These are phyloP conservation scores for Aricia artaxerxes DNA, from an alignment of 2,888 invertebrate genomes.

Conservation along the genomic window DNA sequence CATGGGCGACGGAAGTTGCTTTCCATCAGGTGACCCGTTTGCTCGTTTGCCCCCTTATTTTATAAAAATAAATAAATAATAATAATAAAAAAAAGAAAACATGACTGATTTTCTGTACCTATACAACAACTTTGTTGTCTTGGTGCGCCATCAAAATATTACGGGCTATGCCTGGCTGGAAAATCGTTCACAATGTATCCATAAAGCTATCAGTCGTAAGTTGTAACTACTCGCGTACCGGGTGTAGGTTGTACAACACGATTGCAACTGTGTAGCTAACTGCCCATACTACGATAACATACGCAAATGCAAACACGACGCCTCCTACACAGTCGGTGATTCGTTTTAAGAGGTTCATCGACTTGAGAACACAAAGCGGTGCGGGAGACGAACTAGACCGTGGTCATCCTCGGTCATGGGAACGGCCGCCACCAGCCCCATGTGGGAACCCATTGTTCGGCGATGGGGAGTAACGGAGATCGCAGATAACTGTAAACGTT, in stretches of 20 bases:
- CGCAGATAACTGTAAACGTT: background rate
- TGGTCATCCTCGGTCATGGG: conserved; percentile 7
- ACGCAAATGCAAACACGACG: background rate
- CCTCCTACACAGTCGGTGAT: background rate
- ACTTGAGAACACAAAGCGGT: background rate
- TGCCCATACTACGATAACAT: background rate
- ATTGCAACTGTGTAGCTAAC: background rate
- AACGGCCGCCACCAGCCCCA: background rate
- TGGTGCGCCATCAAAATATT: too few relatives aligned
- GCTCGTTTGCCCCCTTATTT: too few relatives aligned
- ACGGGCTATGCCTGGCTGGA: too few relatives aligned
- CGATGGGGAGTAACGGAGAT: background rate
- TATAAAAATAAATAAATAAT: too few relatives aligned
- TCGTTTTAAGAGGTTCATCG: background rate
- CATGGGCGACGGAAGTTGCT: too few relatives aligned
- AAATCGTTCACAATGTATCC: background rate
- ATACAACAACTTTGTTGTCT: too few relatives aligned
- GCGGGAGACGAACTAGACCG: background rate
- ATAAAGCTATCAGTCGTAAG: background rate
- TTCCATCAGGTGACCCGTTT: too few relatives aligned
- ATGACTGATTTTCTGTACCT: too few relatives aligned
- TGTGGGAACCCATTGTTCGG: conserved; percentile 13
- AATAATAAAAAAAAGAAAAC: too few relatives aligned
- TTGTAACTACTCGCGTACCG: background rate
- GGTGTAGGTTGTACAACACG: background rate